Percentiles rank a stretch among this genome's conserved stretches.
Conservation (phyloP, 2,797 vertebrate genomes). For the Phaenicophaeus curvirostris region DNA sequence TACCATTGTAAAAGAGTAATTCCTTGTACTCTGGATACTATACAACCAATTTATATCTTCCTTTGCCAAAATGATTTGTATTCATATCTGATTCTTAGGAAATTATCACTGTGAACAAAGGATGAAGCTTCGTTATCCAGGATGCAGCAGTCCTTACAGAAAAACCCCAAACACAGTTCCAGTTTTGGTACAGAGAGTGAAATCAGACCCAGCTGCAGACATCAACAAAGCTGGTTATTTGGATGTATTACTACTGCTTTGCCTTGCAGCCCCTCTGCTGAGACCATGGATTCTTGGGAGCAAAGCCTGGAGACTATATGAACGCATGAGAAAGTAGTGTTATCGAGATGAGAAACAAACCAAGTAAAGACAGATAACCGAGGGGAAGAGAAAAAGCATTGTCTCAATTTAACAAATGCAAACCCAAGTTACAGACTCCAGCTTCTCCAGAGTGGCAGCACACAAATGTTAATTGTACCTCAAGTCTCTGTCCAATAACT, state of each 20-base stretch:
- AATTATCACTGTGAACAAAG: constrained; percentile 5
- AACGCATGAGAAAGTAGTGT: not conserved
- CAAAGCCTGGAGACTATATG: not conserved
- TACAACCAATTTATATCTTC: not conserved
- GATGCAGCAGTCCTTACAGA: not conserved
- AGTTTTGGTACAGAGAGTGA: not conserved
- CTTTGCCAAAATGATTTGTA: not conserved
- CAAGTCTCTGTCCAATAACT: not conserved
- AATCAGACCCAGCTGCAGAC: not conserved
- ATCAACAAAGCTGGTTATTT: not conserved
- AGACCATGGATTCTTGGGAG: not conserved
- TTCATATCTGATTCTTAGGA: not conserved
- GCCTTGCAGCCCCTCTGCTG: not conserved
- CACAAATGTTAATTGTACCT: not conserved
- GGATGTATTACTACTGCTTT: not conserved
- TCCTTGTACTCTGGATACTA: not conserved
- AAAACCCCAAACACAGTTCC: not conserved
- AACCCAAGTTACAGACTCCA: not conserved
- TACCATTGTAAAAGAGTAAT: not conserved
- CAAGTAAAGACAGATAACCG: not conserved
- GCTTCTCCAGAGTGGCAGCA: not conserved
- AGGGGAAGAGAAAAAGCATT: not conserved
- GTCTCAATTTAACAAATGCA: not conserved
- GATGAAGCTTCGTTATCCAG: not conserved
- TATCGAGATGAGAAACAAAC: not conserved